Evolutionary conservation across 2,797 vertebrate genomes (phyloP).

Genomic region (Chrosomus eos): DNA sequence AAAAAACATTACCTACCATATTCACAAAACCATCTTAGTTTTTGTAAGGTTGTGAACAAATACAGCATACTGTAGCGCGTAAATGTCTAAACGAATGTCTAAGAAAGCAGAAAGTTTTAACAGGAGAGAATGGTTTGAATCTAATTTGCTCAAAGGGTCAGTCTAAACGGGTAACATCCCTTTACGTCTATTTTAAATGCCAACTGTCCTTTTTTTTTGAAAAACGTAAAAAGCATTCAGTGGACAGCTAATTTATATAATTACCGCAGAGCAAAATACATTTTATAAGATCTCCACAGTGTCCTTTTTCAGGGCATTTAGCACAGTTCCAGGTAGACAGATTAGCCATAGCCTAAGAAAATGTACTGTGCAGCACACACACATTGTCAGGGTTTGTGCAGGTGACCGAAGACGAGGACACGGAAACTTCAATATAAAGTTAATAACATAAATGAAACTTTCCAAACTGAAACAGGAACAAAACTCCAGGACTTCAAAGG

Average conservation of each 20-base stretch:
- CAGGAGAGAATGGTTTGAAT: background rate
- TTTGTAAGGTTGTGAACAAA: background rate
- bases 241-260: constrained; percentile 13
- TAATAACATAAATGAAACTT: no score
- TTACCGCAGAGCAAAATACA: background rate
- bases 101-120: background rate
- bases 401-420: no score
- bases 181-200: background rate
- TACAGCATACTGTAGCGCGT: background rate
- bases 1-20: background rate
- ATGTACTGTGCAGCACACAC: background rate
- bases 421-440: no score
- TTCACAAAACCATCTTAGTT: background rate
- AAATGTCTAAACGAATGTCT: background rate
- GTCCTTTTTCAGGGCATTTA: constrained; percentile 33
- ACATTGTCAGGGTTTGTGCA: no score
- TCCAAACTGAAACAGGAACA: no score
- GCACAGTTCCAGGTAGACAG: constrained; percentile 10
- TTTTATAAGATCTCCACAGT: constrained; percentile 14
- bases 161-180: background rate
- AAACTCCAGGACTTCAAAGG: no score
- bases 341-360: constrained; percentile 40
- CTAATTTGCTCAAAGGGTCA: background rate
- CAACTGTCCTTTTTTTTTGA: constrained; percentile 6
- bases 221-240: background rate